Evolutionary conservation across 2,797 vertebrate species (phyloP).

Genomic region (Smutsia gigantea): DNA sequence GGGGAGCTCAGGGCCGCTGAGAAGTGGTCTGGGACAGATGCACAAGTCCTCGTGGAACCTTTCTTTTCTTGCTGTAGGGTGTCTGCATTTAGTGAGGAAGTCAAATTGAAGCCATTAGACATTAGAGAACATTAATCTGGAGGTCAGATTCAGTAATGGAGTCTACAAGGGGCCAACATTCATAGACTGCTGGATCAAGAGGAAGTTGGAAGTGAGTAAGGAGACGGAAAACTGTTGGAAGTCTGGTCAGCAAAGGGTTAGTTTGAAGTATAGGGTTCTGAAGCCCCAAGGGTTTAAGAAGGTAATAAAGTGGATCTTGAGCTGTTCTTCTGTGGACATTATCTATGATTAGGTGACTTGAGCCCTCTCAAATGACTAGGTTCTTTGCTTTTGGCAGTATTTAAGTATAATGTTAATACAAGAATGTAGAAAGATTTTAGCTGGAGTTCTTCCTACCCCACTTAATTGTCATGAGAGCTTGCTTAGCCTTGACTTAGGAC

Average conservation of each 20-base stretch:
- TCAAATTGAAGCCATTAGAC: background rate
- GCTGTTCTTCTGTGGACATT: background rate
- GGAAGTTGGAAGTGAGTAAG: background rate
- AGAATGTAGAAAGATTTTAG: background rate
- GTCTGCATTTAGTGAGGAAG: background rate
- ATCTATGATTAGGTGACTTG: background rate
- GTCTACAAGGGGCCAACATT: background rate
- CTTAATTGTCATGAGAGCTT: background rate
- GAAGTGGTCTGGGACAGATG: background rate
- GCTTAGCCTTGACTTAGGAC: slow-evolving; percentile 21
- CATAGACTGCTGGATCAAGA: background rate
- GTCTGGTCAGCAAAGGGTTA: background rate
- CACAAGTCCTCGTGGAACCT: background rate
- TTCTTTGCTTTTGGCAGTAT: slow-evolving; percentile 6
- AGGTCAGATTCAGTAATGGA: background rate
- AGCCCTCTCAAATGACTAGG: background rate
- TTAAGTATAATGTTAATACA: background rate
- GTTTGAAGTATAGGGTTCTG: background rate
- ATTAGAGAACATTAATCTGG: background rate
- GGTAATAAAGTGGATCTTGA: background rate
- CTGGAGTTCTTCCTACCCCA: background rate
- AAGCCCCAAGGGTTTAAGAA: background rate
- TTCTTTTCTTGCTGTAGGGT: background rate
- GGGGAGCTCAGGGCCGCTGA: background rate
- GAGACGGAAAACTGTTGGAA: background rate